Percentiles rank a stretch among this genome's conserved stretches.
Evolutionary conservation across 2,113 vertebrate genomes (phyloP).

Genomic region (Tychaedon coryphoeus): DNA sequence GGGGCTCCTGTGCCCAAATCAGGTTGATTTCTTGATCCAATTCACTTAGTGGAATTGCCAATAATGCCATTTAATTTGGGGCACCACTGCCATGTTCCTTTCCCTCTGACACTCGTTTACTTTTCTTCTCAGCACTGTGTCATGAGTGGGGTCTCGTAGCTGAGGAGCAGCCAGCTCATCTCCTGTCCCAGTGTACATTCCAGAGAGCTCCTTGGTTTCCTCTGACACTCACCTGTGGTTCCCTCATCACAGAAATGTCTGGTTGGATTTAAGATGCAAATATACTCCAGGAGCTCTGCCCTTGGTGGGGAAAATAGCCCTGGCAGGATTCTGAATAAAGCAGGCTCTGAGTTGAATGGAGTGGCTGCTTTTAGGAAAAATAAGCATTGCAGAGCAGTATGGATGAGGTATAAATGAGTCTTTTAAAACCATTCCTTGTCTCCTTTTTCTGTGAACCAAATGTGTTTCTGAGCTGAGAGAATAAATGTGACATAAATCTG

Average conservation of each 20-base stretch:
- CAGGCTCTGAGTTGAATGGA: background rate
- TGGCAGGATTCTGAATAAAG: background rate
- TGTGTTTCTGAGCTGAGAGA: slow-evolving; percentile 38
- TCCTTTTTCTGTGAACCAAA: background rate
- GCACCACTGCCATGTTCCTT: background rate
- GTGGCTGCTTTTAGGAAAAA: background rate
- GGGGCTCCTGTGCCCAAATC: background rate
- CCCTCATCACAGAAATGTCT: background rate
- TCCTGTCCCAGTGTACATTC: background rate
- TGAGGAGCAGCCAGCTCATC: background rate
- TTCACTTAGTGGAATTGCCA: background rate
- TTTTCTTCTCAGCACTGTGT: background rate
- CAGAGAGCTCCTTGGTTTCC: background rate
- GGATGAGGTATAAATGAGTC: slow-evolving; percentile 11
- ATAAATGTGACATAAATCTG: slow-evolving; percentile 51
- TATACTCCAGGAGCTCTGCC: background rate
- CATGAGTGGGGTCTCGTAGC: fast-evolving
- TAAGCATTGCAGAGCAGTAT: background rate
- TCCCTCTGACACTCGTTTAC: background rate
- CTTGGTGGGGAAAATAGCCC: background rate
- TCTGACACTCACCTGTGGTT: background rate
- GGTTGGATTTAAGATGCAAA: background rate
- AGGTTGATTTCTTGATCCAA: background rate
- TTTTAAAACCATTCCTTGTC: background rate
- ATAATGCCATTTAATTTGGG: background rate